Evolutionary conservation across 1,140 invertebrate species (phyloP), one percentile per base, ranked within the genome.

Genomic region (Bombus balteatus): DNA sequence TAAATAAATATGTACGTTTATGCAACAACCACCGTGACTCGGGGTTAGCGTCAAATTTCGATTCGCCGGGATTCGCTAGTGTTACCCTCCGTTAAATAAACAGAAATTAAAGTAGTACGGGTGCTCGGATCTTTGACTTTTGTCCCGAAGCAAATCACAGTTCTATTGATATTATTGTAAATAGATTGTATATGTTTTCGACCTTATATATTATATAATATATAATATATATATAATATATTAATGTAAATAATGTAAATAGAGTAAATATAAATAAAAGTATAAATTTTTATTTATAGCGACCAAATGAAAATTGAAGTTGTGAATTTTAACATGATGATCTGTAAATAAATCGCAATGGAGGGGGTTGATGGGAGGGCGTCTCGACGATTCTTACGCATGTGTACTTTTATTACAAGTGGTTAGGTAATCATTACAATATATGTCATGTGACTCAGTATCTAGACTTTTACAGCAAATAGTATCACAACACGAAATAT

Each of bases 1-100:
- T 95, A 95, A 95, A 95, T 95, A 95, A 95, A 95, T 93, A 94
- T 93, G 89, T 91, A 92, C 91, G 87, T 87, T 88, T 92, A 92
- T 91, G 92, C 89, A 94, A 93, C 91, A 91, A 93, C 92, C 90
- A 87, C 92, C 91, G 90, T 92, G 88, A 93, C 90, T 90, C 90
- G 91, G 90, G 88, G 87, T 89, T 86, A 74, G 41, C 80, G 80
- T 87, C 78, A 89, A 90, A 90, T 89, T 70, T 83, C 81, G 65
- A 79, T 87, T 89, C 62, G 59, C 34, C 25, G 66, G 73, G 77
- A 85, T 85, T 62, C 73, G 22, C 57, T 22, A 32, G 22, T 32
- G 32, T n/a, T 39, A 86, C 75, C 77, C 85, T 65, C 41, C 34
- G 41, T 83, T 86, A 68, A 84, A 85, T 83, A 89, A 77, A 78